Evolutionary conservation across 2,113 vertebrate genomes (phyloP).

Genomic region (Zootoca vivipara): DNA sequence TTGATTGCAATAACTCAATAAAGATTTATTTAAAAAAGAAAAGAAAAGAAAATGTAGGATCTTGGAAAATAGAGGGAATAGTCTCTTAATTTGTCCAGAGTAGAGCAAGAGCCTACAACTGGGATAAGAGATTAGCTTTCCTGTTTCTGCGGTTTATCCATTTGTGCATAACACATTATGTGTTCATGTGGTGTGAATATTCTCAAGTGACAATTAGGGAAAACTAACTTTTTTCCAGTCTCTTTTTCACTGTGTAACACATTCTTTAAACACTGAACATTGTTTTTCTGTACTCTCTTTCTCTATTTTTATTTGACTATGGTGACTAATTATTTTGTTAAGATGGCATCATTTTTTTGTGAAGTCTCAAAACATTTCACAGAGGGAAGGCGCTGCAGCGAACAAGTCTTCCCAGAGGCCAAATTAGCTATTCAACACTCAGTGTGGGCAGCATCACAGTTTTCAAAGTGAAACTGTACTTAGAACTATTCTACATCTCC

Average conservation of each 20-base stretch:
- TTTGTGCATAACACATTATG: background rate
- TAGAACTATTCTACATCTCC: background rate
- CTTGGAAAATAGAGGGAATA: too few species aligned
- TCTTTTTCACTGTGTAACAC: background rate
- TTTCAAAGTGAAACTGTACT: constrained; percentile 11
- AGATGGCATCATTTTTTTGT: constrained; percentile 36
- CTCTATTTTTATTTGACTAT: background rate
- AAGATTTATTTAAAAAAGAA: too few species aligned
- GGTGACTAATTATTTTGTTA: constrained; percentile 38
- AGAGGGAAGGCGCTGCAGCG: constrained; percentile 6
- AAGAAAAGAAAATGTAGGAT: too few species aligned
- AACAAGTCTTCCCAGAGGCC: constrained; percentile 6
- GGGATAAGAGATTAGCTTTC: background rate
- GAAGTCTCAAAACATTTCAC: constrained; percentile 30
- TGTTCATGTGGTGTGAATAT: rapidly evolving
- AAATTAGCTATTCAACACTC: background rate
- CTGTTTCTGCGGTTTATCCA: background rate
- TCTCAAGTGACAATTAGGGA: background rate
- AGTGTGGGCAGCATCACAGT: background rate
- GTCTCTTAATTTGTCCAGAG: background rate
- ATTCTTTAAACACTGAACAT: background rate
- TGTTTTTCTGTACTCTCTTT: background rate
- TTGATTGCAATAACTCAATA: too few species aligned
- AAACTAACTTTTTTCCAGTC: background rate
- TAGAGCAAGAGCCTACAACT: background rate